phyloP scores from a whole-genome alignment of 2,113 vertebrate species.

The Vidua macroura region DNA sequence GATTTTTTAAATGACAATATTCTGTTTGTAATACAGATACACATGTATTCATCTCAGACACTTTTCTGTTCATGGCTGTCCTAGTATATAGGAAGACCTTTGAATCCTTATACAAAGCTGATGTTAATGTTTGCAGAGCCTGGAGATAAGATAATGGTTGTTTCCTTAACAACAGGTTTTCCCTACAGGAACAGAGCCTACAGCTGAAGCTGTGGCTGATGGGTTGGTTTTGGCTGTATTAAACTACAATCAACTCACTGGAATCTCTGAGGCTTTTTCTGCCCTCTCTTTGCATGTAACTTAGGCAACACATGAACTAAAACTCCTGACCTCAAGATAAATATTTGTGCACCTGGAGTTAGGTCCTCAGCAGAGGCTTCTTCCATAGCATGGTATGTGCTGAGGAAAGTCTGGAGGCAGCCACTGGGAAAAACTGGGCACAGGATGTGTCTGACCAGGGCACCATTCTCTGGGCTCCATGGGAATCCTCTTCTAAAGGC shows the following conservation, averaged over 20 bases:
- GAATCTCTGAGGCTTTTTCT: not conserved
- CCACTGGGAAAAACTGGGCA: not conserved
- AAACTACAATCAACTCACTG: not conserved
- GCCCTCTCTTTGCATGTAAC: not conserved
- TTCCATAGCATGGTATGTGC: accelerated
- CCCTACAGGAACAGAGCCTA: not conserved
- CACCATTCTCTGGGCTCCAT: not conserved
- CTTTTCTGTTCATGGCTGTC: not conserved
- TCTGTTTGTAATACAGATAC: not conserved
- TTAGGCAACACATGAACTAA: not conserved
- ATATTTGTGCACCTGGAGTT: not conserved
- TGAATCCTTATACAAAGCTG: not conserved
- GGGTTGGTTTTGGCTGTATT: not conserved
- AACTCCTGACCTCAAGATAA: not conserved
- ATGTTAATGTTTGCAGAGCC: not conserved
- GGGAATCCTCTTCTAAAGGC: not conserved
- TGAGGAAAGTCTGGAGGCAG: not conserved
- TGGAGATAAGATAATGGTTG: constrained; percentile 36
- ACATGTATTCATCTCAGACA: not conserved
- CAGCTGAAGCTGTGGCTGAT: not conserved
- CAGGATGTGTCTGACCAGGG: not conserved
- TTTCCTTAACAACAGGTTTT: constrained; percentile 9
- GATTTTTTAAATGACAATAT: not conserved
- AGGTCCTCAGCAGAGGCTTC: not conserved
- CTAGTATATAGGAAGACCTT: not conserved